Base-by-base conservation (phyloP, 2,888 invertebrate genomes). In the Tinea semifulvella region DNA sequence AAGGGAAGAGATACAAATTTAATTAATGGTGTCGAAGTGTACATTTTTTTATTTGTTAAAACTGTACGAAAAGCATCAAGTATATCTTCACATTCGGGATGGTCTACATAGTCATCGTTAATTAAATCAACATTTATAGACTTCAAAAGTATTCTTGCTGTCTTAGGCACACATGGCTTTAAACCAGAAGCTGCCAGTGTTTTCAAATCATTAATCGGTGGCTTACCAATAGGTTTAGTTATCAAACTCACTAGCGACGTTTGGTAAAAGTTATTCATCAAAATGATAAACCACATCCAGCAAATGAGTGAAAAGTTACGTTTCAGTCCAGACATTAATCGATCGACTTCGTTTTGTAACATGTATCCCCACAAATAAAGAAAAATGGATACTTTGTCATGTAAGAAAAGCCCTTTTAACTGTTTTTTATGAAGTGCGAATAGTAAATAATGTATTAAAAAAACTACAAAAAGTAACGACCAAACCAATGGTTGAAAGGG, bases 241-340 rank as follows among this genome's bases (percentile, higher is more conserved):
- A 48, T 44, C n/a, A 44, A 46, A 38, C 50, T 52, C 8, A 47
- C 46, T 14, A 52, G 13, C 6, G 46, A 47, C 2, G 44, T 46
- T 42, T 49, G 49, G 44, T 52, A 52, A 43, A 47, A 52, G 42
- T 25, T 45, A 44, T 42, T 49, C 1, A 49, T 42, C 13, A 50
- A 46, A 45, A 52, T 50, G n/a, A 44, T 25, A 25, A 48, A 50
- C 47, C 47, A 50, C 27, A 48, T 27, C 50, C 45, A 48, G 35
- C 43, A 42, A 7, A 36, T 18, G 2, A 36, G 18, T 36, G 36
- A 36, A 18, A 36, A 36, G 10, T 18, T 36, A 17, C 36, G 13
- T 36, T 36, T 36, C 2, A 36, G 5, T 3, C 36, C 36, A 36
- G 36, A 36, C 36, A 36, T 36, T 10, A 36, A 36, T 36, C 36